Conservation (phyloP, 2,113 vertebrate genomes). For the Grallaria varia region DNA sequence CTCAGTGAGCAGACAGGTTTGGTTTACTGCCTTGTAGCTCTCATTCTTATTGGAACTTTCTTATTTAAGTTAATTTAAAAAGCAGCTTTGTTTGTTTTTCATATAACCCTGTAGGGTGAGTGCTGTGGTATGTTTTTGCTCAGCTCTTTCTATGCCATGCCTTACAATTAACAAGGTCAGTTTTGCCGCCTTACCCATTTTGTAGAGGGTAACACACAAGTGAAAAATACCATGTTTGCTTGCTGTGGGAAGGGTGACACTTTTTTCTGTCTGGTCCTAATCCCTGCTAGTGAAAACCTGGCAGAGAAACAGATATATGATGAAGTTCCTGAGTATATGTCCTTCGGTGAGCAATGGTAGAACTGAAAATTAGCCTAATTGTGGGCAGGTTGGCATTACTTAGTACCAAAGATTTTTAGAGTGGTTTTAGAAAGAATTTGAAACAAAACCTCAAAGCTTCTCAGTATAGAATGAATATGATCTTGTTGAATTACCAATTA, state of each 20-base stretch:
- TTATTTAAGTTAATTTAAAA: neutral
- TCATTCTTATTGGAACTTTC: neutral
- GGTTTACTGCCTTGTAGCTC: neutral
- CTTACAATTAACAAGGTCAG: neutral
- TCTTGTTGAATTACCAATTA: neutral
- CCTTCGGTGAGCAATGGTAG: neutral
- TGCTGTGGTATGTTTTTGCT: neutral
- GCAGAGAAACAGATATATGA: neutral
- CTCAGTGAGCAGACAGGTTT: neutral
- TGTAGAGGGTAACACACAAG: neutral
- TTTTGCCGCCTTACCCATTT: neutral
- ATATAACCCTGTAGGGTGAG: fast-evolving
- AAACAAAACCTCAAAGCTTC: neutral
- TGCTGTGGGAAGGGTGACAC: neutral
- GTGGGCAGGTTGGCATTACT: neutral
- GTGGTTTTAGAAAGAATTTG: neutral
- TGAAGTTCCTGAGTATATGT: neutral
- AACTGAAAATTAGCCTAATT: neutral
- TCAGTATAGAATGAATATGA: fast-evolving
- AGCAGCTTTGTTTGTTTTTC: neutral
- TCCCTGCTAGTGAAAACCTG: neutral
- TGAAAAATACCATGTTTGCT: neutral
- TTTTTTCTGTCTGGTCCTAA: neutral
- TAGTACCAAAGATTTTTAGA: neutral
- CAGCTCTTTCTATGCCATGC: neutral